phyloP scores from a whole-genome alignment of 2,113 vertebrate genomes.

The Sebastes fasciatus region DNA sequence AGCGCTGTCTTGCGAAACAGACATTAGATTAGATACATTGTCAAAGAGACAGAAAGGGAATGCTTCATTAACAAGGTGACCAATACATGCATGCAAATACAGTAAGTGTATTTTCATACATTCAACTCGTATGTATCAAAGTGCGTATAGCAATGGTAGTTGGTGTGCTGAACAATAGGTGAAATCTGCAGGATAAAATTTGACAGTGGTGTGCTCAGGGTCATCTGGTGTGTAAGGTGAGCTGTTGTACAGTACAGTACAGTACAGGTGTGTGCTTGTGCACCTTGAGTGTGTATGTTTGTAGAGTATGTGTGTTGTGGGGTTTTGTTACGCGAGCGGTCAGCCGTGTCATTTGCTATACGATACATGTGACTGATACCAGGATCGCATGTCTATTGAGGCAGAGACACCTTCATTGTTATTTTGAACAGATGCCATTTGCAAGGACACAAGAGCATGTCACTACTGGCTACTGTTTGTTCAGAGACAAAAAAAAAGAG shows the following conservation, averaged over 20 bases:
- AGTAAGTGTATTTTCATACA: background rate
- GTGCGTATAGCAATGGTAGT: background rate
- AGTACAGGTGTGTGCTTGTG: too few relatives aligned
- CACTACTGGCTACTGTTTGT: background rate
- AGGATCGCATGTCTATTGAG: constrained; percentile 45
- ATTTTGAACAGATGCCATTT: constrained; percentile 38
- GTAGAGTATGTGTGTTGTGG: constrained; percentile 16
- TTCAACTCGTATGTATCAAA: background rate
- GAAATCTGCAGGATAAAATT: background rate
- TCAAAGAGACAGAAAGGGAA: background rate
- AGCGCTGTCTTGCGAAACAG: background rate
- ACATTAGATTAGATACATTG: constrained; percentile 3
- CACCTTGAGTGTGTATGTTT: constrained; percentile 1
- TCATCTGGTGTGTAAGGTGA: background rate
- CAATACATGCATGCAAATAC: background rate
- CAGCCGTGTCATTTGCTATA: constrained; percentile 37
- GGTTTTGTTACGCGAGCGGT: constrained; percentile 48
- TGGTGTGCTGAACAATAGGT: background rate
- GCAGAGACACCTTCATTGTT: constrained; percentile 40
- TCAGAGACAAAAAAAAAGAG: background rate
- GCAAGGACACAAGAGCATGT: constrained; percentile 25
- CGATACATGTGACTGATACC: constrained; percentile 51
- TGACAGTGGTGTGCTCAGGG: background rate
- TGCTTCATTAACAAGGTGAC: background rate
- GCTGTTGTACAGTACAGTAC: too few relatives aligned